Evolutionary conservation across 2,797 vertebrate genomes (phyloP), one percentile per base, ranked within the genome.

Genomic region (Cryptoprocta ferox): DNA sequence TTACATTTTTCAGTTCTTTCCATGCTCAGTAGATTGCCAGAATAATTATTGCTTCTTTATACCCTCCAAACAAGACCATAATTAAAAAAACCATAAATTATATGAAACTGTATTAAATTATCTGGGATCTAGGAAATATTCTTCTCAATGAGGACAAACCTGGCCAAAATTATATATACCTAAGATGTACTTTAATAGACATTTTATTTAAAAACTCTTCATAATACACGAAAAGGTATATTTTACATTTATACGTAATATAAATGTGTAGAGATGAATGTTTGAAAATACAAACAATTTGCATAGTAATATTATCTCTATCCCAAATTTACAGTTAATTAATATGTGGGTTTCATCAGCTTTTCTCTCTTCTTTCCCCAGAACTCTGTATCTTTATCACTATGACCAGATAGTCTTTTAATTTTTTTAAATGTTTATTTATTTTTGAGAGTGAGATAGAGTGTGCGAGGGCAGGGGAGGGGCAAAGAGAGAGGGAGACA

Each of bases 71-170:
- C 79, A 90, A 68, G 15, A 95, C 12, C 53, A 71, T 56, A 80
- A 92, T 90, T 21, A 37, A 45, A 71, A 92, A 95, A 89, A 14
- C 30, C 59, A 68, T 84, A 65, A 91, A 61, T 80, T 63, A 88
- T 39, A 93, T 97, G 84, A 97, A 93, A 42, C 76, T 50, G 2
- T 75, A 94, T 85, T 95, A 95, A 95, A 89, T 95, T 39, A 30
- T 71, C 6, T 59, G 59, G 71, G 73, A 37, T 92, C 93, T 96
- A 97, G n/a, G 70, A 96, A 94, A 91, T 94, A 91, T 86, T 92
- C 32, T 96, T 92, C 32, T 96, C 28, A 82, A 56, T 53, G 63
- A 32, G 42, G 37, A 81, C 37, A 75, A 96, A 93, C 35, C 50
- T 13, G 2, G 45, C n/a, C 42, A 92, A 94, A 94, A 85, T 94